Evolutionary conservation across 1,140 invertebrate genomes (phyloP).

Genomic region (Zaprionus taronus): DNA sequence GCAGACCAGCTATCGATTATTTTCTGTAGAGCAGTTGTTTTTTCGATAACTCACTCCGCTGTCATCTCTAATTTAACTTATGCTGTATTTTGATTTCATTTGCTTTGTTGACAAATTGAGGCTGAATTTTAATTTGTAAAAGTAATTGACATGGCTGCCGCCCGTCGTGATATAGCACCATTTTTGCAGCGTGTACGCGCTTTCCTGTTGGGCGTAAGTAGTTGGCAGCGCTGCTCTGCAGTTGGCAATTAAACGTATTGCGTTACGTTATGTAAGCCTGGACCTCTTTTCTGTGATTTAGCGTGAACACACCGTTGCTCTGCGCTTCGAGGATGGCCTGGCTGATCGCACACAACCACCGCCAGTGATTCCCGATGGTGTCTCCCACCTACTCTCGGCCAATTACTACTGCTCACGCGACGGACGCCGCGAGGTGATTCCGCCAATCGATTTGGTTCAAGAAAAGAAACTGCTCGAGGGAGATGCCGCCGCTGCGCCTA

Average conservation of each 20-base stretch:
- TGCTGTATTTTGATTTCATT: constrained; percentile 40
- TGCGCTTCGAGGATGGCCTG: constrained; percentile 88
- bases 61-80: constrained; percentile 33
- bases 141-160: constrained; percentile 57
- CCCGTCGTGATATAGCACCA: constrained; percentile 86
- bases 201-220: constrained; percentile 87
- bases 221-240: background rate
- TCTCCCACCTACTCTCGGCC: constrained; percentile 88
- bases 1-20: background rate
- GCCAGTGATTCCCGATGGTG: constrained; percentile 91
- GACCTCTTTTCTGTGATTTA: constrained; percentile 66
- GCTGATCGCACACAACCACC: constrained; percentile 90
- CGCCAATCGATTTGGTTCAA: constrained; percentile 87
- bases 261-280: constrained; percentile 65
- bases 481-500: constrained; percentile 29
- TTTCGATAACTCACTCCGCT: constrained; percentile 1
- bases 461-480: constrained; percentile 58
- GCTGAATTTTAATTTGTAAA: constrained; percentile 2
- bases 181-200: constrained; percentile 86
- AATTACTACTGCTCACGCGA: constrained; percentile 93
- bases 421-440: constrained; percentile 89
- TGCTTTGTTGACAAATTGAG: constrained; percentile 37
- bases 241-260: background rate
- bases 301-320: constrained; percentile 87
- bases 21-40: background rate